phyloP scores from a whole-genome alignment of 2,113 vertebrate species.

The Dissostichus mawsoni region DNA sequence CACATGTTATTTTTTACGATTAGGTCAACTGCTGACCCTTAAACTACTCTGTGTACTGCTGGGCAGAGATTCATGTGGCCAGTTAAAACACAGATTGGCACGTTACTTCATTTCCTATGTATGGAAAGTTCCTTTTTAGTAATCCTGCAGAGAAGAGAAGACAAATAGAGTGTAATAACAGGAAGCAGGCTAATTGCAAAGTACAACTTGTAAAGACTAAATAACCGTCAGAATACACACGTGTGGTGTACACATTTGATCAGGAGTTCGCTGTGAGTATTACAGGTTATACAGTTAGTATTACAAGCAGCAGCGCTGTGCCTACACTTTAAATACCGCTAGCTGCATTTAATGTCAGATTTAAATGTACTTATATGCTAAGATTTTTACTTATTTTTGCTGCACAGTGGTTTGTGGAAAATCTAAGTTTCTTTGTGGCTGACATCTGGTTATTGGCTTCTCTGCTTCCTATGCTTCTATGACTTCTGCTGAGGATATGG shows the following conservation, averaged over 20 bases:
- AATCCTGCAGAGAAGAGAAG: no score
- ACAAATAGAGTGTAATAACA: not conserved
- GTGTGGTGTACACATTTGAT: not conserved
- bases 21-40: no score
- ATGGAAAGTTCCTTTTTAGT: no score
- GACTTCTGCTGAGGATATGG: constrained; percentile 46
- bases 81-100: no score
- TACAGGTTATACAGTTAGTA: not conserved
- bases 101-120: no score
- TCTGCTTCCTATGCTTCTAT: constrained; percentile 37
- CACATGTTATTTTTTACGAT: no score
- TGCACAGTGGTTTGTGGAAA: not conserved
- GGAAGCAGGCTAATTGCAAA: not conserved
- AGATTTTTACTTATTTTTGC: not conserved
- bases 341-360: not conserved
- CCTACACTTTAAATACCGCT: not conserved
- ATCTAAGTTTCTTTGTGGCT: constrained; percentile 12
- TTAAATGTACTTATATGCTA: not conserved
- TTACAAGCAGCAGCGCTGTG: no score
- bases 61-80: no score
- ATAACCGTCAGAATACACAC: not conserved
- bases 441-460: constrained; percentile 65
- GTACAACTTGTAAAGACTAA: not conserved
- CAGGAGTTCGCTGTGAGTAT: not conserved
- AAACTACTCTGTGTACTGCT: no score